Base-by-base conservation (phyloP, 2,888 invertebrate genomes). In the Vesta saturnalis region DNA sequence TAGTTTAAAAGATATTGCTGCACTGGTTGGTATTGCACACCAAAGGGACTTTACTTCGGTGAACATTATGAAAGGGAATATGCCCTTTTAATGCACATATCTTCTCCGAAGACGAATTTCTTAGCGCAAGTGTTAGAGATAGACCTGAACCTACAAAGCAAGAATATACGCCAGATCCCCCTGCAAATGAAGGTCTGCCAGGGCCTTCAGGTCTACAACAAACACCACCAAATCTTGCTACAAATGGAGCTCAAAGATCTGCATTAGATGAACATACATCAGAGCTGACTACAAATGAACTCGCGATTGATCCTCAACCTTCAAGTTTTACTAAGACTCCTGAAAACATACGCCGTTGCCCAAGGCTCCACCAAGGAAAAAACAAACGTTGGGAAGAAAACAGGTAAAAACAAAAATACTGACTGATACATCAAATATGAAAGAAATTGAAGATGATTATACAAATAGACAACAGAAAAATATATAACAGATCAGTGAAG, bases 11-110 rank as follows among this genome's bases (percentile, higher is more conserved):
- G n/a, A n/a, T n/a, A n/a, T n/a, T n/a, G n/a, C n/a, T n/a, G n/a
- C n/a, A n/a, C n/a, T n/a, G n/a, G n/a, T n/a, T n/a, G 30, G 30
- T 30, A 30, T 30, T 30, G 30, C 30, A 30, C 10, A 30, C 30
- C 5, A 30, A 30, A 30, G 30, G 30, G 10, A 4, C 70, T 35
- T 74, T 64, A 73, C 70, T 52, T 67, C 69, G 8, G 64, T 62
- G 35, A 77, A 75, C 60, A 73, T 72, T 30, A 65, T 52, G 30
- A 70, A 67, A 39, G 63, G 69, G 73, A 23, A 73, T 74, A 57
- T 70, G 30, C n/a, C n/a, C n/a, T n/a, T n/a, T n/a, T n/a, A n/a
- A n/a, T n/a, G n/a, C n/a, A n/a, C n/a, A n/a, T n/a, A 52, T 52
- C 52, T 52, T 52, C 52, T 52, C 52, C 52, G 52, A 52, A 52